phyloP scores from a whole-genome alignment of 2,888 invertebrate genomes.

The Volucella bombylans region DNA sequence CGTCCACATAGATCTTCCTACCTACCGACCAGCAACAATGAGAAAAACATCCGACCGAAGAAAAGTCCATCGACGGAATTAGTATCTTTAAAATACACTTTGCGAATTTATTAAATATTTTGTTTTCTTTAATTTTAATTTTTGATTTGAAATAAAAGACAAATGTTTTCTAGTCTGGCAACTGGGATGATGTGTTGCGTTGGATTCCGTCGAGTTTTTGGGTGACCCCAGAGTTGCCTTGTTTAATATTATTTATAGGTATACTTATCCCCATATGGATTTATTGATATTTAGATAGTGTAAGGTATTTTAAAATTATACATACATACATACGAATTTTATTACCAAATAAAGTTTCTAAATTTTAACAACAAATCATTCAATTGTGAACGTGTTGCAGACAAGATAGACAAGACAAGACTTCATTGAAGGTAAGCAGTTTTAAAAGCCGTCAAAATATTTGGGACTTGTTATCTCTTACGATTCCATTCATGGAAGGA shows the following conservation, averaged over 20 bases:
- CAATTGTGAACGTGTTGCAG: no score
- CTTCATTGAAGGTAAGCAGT: no score
- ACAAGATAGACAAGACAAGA: no score
- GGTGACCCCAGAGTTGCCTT: slow-evolving; percentile 11
- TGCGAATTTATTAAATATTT: slow-evolving; percentile 37
- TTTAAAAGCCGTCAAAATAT: no score
- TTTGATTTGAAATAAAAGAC: slow-evolving; percentile 31
- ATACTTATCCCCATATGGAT: neutral
- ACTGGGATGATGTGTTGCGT: slow-evolving; percentile 46
- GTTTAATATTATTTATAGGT: slow-evolving; percentile 27
- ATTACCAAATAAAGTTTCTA: slow-evolving; percentile 22
- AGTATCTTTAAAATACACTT: slow-evolving; percentile 30
- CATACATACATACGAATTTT: slow-evolving; percentile 3
- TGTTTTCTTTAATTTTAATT: slow-evolving; percentile 17
- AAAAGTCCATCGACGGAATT: slow-evolving; percentile 50
- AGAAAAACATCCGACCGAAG: slow-evolving; percentile 52
- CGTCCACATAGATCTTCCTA: slow-evolving; percentile 85
- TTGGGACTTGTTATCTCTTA: no score
- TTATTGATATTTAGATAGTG: slow-evolving; percentile 26
- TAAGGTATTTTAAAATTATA: slow-evolving; percentile 7
- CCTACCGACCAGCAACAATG: slow-evolving; percentile 83
- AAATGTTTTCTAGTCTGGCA: slow-evolving; percentile 69
- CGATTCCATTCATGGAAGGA: no score
- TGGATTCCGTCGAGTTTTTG: slow-evolving; percentile 46
- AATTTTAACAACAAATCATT: neutral